Percentiles rank a stretch among this genome's conserved stretches.
Conservation (phyloP, 2,797 vertebrate genomes). For the Oryzias dopingdopingensis region DNA sequence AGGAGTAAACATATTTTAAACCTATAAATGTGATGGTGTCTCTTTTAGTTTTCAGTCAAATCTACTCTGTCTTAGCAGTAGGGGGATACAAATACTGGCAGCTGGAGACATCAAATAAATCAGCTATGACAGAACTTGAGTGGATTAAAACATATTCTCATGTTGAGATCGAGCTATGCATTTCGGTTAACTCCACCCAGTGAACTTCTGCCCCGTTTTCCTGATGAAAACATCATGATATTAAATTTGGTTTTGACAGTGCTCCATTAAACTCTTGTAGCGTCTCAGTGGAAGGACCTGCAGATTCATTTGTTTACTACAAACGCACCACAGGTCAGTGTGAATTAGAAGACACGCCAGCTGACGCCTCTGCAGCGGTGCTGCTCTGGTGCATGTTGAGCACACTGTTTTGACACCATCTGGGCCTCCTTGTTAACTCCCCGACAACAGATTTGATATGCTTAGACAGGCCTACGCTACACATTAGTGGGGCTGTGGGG, state of each 20-base stretch:
- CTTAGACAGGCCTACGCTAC: slow-evolving; percentile 64
- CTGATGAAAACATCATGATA: background rate
- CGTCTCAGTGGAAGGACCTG: slow-evolving; percentile 6
- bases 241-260: slow-evolving; percentile 1
- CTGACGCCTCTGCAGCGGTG: slow-evolving; percentile 19
- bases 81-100: background rate
- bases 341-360: slow-evolving; percentile 43
- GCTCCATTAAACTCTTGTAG: background rate
- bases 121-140: background rate
- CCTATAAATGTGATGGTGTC: slow-evolving; percentile 7
- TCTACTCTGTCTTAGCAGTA: slow-evolving; percentile 4
- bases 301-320: slow-evolving; percentile 45
- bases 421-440: slow-evolving; percentile 67
- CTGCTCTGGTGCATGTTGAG: slow-evolving; percentile 49
- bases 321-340: slow-evolving; percentile 45
- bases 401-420: slow-evolving; percentile 73
- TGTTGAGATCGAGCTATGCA: background rate
- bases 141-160: slow-evolving; percentile 9
- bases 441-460: slow-evolving; percentile 68
- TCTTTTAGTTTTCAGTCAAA: slow-evolving; percentile 21
- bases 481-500: slow-evolving; percentile 54
- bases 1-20: background rate
- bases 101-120: slow-evolving; percentile 6
- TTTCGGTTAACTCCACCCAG: background rate
- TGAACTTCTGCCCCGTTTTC: background rate